A percentile compares a stretch with the other conserved stretches of the same genome.
These are phyloP conservation scores for Ornithorhynchus anatinus DNA, from an alignment of 2,113 vertebrate species.

Conservation along the genomic window DNA sequence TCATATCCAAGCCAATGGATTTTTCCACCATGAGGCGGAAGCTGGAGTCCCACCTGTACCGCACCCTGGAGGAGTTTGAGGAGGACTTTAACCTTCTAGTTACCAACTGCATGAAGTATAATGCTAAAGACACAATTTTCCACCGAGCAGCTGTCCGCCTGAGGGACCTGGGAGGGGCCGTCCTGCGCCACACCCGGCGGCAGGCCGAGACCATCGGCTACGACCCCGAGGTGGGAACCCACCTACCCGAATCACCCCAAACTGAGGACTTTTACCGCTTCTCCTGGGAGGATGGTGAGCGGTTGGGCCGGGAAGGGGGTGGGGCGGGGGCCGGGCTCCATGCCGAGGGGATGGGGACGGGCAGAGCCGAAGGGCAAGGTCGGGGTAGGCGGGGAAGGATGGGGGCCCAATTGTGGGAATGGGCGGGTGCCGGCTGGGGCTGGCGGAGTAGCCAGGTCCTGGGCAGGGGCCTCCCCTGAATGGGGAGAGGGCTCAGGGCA, in stretches of 20 bases:
- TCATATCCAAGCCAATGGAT: conserved; percentile 97
- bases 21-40: conserved; percentile 95
- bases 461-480: background rate
- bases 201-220: conserved; percentile 91
- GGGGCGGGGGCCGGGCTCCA: too few species aligned
- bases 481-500: background rate
- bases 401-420: too few species aligned
- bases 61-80: conserved; percentile 90
- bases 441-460: too few species aligned
- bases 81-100: conserved; percentile 97
- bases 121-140: conserved; percentile 95
- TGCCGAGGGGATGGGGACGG: background rate
- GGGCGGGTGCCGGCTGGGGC: too few species aligned
- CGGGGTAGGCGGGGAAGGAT: too few species aligned
- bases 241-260: conserved; percentile 88
- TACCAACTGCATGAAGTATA: conserved; percentile 97
- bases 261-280: conserved; percentile 92
- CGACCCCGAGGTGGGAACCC: conserved; percentile 87
- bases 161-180: conserved; percentile 87
- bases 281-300: conserved; percentile 96
- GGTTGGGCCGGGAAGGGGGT: background rate
- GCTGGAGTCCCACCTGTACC: conserved; percentile 90
- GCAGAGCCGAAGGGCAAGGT: background rate
- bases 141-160: conserved; percentile 91
- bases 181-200: conserved; percentile 89